Conservation (phyloP, 2,797 vertebrate species). For the Chaetophractus vellerosus region DNA sequence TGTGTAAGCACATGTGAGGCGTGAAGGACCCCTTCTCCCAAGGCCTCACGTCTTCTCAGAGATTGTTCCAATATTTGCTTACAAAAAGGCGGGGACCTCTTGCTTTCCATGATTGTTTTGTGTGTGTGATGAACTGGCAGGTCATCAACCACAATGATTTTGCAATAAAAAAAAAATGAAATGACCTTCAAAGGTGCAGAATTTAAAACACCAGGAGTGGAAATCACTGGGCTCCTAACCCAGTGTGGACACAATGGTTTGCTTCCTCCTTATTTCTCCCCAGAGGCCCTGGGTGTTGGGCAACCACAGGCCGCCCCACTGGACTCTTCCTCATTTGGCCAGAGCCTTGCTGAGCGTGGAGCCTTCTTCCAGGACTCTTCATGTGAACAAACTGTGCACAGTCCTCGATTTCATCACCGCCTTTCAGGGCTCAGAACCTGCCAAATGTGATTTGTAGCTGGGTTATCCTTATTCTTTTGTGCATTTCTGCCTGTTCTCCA, state of each 20-base stretch:
- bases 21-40: not conserved
- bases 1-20: not conserved
- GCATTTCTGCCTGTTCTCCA: not conserved
- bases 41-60: slow-evolving; percentile 32
- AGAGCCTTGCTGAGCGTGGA: not conserved
- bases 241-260: slow-evolving; percentile 71
- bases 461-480: not conserved
- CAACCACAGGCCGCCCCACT: slow-evolving; percentile 62
- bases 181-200: slow-evolving; percentile 77
- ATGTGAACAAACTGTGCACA: slow-evolving; percentile 17
- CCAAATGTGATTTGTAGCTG: not conserved
- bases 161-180: slow-evolving; percentile 77
- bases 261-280: slow-evolving; percentile 78
- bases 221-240: slow-evolving; percentile 69
- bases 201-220: slow-evolving; percentile 79
- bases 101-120: slow-evolving; percentile 41
- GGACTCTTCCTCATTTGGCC: slow-evolving; percentile 69
- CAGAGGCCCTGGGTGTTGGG: slow-evolving; percentile 74
- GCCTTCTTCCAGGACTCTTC: slow-evolving; percentile 47
- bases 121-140: slow-evolving; percentile 68
- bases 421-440: not conserved
- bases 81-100: not conserved
- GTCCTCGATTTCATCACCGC: slow-evolving; percentile 5
- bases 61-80: slow-evolving; percentile 53
- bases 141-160: slow-evolving; percentile 70